These are phyloP conservation scores for Nannobrachium achirus DNA, from an alignment of 2,113 vertebrate genomes.

Conservation along the genomic window DNA sequence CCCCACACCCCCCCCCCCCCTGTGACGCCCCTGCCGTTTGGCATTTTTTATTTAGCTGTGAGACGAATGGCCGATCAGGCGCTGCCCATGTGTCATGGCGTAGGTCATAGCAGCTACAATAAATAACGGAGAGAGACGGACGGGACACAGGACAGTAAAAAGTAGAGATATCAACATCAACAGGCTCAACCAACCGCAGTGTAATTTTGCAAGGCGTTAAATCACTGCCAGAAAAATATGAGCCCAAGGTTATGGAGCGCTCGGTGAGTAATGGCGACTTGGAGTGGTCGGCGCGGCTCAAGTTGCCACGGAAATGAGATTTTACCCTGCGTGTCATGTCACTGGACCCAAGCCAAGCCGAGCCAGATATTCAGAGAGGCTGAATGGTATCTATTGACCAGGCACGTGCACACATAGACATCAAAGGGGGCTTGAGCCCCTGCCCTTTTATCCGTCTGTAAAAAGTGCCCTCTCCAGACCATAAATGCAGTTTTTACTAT, in stretches of 20 bases:
- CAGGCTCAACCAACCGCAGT: conserved; percentile 64
- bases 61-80: conserved; percentile 74
- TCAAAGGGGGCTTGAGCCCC: too few relatives aligned
- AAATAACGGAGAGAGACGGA: conserved; percentile 69
- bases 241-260: conserved; percentile 81
- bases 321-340: conserved; percentile 68
- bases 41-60: conserved; percentile 73
- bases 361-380: conserved; percentile 15
- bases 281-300: conserved; percentile 63
- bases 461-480: too few relatives aligned
- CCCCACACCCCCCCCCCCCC: too few relatives aligned
- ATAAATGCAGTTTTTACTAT: too few relatives aligned
- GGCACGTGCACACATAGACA: too few relatives aligned
- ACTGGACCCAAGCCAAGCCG: conserved; percentile 30
- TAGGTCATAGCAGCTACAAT: conserved; percentile 59
- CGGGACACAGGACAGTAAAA: conserved; percentile 62
- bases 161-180: conserved; percentile 74
- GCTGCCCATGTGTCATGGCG: conserved; percentile 67
- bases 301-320: conserved; percentile 76
- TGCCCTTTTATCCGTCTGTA: too few relatives aligned
- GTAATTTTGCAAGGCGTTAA: conserved; percentile 79
- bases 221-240: conserved; percentile 78
- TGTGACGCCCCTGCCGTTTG: too few relatives aligned
- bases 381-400: conserved; percentile 57
- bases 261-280: conserved; percentile 71